These are phyloP conservation scores for Trissoscelio sp. DNA, from an alignment of 2,888 invertebrate species.

Conservation along the genomic window DNA sequence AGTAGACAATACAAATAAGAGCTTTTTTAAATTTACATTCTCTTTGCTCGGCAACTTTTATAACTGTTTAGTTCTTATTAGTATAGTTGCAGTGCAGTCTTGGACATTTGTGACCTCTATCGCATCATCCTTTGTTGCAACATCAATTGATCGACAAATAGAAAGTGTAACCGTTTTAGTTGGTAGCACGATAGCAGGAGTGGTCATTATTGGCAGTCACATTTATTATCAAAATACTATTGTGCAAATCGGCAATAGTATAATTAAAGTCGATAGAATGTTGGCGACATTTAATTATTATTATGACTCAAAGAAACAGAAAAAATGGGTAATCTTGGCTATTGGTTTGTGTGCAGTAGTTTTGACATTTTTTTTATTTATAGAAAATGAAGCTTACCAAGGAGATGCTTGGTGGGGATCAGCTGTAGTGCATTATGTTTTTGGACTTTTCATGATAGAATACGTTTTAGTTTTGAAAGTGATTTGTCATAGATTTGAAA, in stretches of 20 bases:
- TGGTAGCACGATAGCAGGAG: slow-evolving; percentile 2
- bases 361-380: slow-evolving; percentile 33
- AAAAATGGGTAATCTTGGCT: not conserved
- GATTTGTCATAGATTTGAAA: slow-evolving; percentile 18
- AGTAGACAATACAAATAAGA: not conserved
- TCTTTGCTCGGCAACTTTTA: slow-evolving; percentile 29
- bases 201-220: slow-evolving; percentile 4
- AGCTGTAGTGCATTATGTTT: slow-evolving; percentile 34
- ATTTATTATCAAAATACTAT: slow-evolving; percentile 24
- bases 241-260: slow-evolving; percentile 21
- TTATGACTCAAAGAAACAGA: slow-evolving; percentile 1
- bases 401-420: slow-evolving; percentile 44
- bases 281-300: slow-evolving; percentile 10
- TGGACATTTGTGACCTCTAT: slow-evolving; percentile 14
- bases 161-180: slow-evolving; percentile 28
- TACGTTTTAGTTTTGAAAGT: slow-evolving; percentile 39
- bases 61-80: slow-evolving; percentile 14
- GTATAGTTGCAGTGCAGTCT: slow-evolving; percentile 9
- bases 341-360: not conserved
- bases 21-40: not conserved
- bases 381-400: slow-evolving; percentile 37
- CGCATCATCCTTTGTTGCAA: not conserved
- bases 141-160: slow-evolving; percentile 36
- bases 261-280: slow-evolving; percentile 15
- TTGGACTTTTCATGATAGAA: slow-evolving; percentile 45